These are phyloP conservation scores for Anser brachyrhynchus DNA, from an alignment of 2,113 vertebrate genomes.

Conservation along the genomic window DNA sequence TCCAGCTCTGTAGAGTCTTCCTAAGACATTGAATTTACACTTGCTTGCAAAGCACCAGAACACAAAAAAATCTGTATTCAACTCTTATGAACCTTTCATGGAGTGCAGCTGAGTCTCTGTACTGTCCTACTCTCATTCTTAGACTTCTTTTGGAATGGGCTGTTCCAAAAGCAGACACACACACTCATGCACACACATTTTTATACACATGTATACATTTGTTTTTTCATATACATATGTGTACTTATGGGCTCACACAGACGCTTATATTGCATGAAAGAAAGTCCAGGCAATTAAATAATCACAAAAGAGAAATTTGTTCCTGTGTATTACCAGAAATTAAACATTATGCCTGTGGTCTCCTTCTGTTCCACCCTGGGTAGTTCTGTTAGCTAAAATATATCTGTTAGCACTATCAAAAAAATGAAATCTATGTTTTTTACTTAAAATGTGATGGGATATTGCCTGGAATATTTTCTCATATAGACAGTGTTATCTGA, in stretches of 20 bases:
- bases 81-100: not conserved
- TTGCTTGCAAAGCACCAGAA: not conserved
- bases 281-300: not conserved
- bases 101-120: not conserved
- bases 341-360: not conserved
- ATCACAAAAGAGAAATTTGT: not conserved
- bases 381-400: not conserved
- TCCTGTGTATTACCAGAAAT: not conserved
- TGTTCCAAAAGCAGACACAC: not conserved
- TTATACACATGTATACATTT: not conserved
- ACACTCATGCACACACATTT: not conserved
- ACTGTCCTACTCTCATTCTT: not conserved
- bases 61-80: not conserved
- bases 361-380: not conserved
- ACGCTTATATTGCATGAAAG: not conserved
- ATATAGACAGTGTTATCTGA: conserved; percentile 52
- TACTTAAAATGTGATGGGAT: conserved; percentile 32
- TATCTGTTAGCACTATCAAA: conserved; percentile 9
- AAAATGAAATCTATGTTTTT: conserved; percentile 16
- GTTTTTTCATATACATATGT: not conserved
- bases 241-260: not conserved
- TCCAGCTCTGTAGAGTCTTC: not conserved
- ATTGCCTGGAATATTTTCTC: conserved; percentile 46
- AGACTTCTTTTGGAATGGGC: not conserved
- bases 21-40: not conserved